Base-by-base conservation (phyloP, 2,888 invertebrate genomes). In the Drosophila rubida region DNA sequence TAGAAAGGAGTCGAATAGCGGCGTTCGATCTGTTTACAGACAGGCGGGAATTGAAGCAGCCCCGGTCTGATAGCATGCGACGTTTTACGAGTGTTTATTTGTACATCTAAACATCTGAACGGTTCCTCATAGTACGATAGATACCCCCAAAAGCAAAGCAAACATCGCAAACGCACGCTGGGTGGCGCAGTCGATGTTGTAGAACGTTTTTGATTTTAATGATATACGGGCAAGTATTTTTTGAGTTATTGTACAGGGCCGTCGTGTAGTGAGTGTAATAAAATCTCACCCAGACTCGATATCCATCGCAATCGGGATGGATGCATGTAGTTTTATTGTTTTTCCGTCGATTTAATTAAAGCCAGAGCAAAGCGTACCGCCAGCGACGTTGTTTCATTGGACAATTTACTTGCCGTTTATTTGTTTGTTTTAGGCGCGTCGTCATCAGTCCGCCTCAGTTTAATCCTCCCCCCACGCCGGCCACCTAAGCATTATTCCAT, bases 381-480 rank as follows among this genome's bases (percentile, higher is more conserved):
- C 78, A 59, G 64, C 75, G 64, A 51, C 70, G 75, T 64, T 75
- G 87, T 72, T 80, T 67, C 76, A 19, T 72, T 80, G 71, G 75
- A 73, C 80, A 83, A 83, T 82, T 86, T 78, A 78, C 66, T 84
- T 80, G 68, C 63, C 74, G 73, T 86, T 87, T 85, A 84, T 84
- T 84, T 84, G 83, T 84, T 84, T 84, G 88, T 78, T 85, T 84
- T 82, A 87, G 83, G 88, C 83, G 83, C 88, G 83, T 75, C 83
- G 76, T 80, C 84, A 73, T 75, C 75, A 59, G 45, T 45, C 14
- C 16, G 50, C 51, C 35, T 60, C 63, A 32, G 11, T 35, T 54
- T 60, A 48, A 54, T 59, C 48, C 27, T 25, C 58, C 42, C n/a
- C 11, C 45, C 30, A 27, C 16, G 25, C 42, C 42, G 35, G 5